These are phyloP conservation scores for Zaprionus inermis DNA, from an alignment of 1,140 invertebrate genomes.

Conservation along the genomic window DNA sequence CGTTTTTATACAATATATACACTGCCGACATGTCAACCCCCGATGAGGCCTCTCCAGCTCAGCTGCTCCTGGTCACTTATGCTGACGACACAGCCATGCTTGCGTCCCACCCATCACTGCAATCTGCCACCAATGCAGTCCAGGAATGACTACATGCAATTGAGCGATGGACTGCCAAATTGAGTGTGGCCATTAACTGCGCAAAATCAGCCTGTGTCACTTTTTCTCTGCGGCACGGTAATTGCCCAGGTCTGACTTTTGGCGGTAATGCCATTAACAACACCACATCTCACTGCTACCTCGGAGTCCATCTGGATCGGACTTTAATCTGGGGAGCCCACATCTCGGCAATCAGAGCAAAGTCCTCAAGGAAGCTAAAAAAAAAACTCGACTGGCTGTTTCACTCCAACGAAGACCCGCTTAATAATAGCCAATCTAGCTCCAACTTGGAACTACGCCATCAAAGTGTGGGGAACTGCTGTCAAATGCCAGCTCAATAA, in stretches of 20 bases:
- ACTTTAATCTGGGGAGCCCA: background rate
- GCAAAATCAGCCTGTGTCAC: background rate
- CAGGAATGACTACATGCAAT: background rate
- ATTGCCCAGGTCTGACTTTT: background rate
- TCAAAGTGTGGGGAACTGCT: too few species aligned
- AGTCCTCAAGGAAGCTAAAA: background rate
- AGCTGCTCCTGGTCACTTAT: background rate
- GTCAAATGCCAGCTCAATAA: too few species aligned
- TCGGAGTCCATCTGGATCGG: background rate
- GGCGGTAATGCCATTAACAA: background rate
- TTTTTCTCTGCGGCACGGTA: background rate
- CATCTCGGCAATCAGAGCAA: background rate
- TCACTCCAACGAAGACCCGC: too few species aligned
- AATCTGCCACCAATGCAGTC: background rate
- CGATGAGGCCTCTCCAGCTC: background rate
- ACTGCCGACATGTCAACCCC: background rate
- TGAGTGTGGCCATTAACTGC: too few species aligned
- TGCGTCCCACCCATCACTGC: background rate
- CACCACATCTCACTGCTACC: background rate
- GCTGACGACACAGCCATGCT: slow-evolving; percentile 2
- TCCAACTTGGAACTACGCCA: too few species aligned
- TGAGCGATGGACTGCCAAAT: background rate
- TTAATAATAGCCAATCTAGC: too few species aligned
- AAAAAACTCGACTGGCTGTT: background rate
- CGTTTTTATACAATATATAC: background rate